Evolutionary conservation across 2,888 invertebrate genomes (phyloP).

Genomic region (Aplocera efformata): DNA sequence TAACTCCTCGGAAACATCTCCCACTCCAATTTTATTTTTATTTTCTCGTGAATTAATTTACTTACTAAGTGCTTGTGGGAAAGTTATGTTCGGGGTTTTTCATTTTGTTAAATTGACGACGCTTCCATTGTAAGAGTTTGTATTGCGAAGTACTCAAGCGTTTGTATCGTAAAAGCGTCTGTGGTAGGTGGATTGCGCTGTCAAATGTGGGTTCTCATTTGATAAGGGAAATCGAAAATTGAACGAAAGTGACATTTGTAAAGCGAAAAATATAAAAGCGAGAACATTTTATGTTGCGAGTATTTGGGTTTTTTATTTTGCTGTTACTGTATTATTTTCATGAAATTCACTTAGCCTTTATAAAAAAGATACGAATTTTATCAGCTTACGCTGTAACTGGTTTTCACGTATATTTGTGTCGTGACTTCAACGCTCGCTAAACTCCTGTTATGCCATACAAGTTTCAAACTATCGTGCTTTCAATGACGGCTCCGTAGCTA

Average conservation of each 20-base stretch:
- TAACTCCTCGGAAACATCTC: constrained; percentile 51
- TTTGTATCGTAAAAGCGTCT: constrained; percentile 36
- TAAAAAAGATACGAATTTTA: constrained; percentile 11
- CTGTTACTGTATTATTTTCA: constrained; percentile 6
- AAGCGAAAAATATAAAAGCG: constrained; percentile 9
- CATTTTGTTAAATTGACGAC: constrained; percentile 45
- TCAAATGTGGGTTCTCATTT: constrained; percentile 25
- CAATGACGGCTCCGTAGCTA: no score
- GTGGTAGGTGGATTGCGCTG: constrained; percentile 30
- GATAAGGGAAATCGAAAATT: constrained; percentile 25
- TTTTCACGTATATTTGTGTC: constrained; percentile 1
- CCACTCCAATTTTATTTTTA: constrained; percentile 48
- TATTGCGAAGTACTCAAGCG: constrained; percentile 41
- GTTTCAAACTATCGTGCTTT: constrained; percentile 12
- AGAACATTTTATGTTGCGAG: constrained; percentile 8
- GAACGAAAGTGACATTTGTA: constrained; percentile 20
- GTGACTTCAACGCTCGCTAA: constrained; percentile 9
- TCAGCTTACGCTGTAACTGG: constrained; percentile 1
- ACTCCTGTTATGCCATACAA: constrained; percentile 15
- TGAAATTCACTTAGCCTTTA: constrained; percentile 2
- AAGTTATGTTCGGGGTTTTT: constrained; percentile 49
- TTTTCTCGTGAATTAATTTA: constrained; percentile 63
- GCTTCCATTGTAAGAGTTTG: constrained; percentile 52
- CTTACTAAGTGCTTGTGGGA: constrained; percentile 55
- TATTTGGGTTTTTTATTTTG: constrained; percentile 4